Evolutionary conservation across 2,888 invertebrate genomes (phyloP), one percentile per base, ranked within the genome.

Genomic region (Nomada fucata): DNA sequence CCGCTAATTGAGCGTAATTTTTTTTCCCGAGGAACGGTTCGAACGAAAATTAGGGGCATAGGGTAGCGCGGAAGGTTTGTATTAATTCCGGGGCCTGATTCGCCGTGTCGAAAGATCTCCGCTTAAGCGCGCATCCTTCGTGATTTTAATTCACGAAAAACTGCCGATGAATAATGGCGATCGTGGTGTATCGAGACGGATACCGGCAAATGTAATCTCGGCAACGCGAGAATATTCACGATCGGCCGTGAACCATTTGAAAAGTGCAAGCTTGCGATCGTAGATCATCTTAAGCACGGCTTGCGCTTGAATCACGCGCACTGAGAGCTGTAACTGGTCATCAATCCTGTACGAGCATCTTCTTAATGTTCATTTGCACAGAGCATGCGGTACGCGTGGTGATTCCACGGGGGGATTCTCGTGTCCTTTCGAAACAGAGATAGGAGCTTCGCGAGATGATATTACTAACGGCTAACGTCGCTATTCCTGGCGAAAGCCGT

Each of bases 301-400:
- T 64, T 52, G 23, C 15, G 9, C 44, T 65, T n/a, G 64, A n/a
- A 69, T 82, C 74, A 65, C 23, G 71, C 61, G 69, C 71, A 53
- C 29, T 52, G 20, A 20, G 61, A 60, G 65, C 50, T 71, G 23
- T 52, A 67, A 63, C 68, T 75, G 86, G 84, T 86, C 84, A 86
- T 86, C 86, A 82, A 86, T 86, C 70, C 59, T 26, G 79, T 69
- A 60, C 75, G 72, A 74, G 18, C 70, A 61, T 72, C 74, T 29
- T 57, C 47, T 73, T 81, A 76, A 74, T 57, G 79, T 77, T 52
- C 76, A 57, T 77, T 79, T 65, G 67, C 69, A 55, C 57, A 50
- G 42, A 42, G 64, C 55, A 79, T 64, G 53, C 26, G 10, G 15
- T 4, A 23, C 55, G n/a, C 61, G 59, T 55, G 42, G 23, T 50